Base-by-base conservation (phyloP, 1,140 invertebrate species). In the Cyclina sinensis region DNA sequence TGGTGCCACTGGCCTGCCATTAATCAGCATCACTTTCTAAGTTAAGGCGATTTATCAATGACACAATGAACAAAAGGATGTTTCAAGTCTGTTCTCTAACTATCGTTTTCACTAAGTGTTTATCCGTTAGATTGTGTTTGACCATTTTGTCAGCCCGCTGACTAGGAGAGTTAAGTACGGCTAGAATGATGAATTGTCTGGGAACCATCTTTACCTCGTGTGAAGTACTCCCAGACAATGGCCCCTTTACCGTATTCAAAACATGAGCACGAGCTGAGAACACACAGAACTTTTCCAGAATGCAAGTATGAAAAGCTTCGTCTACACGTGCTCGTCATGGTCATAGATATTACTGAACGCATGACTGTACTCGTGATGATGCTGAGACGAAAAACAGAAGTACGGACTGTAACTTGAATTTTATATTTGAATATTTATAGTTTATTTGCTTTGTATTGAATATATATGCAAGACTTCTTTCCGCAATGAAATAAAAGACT, bases 31-130 rank as follows among this genome's bases (percentile, higher is more conserved):
- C 76, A 65, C 51, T 79, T 80, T 79, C 74, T 80, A 62, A 76
- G 80, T 87, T 87, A 2, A 32, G 54, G 57, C 59, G 85, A 87
- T 87, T 65, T 73, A 87, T 87, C 85, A 87, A 43, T 87, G 85
- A 79, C 85, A 87, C 37, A 18, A 32, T 54, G 76, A 80, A 87
- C 85, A 87, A 87, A 87, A 87, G 85, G 85, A 87, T 78, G 85
- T 57, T 79, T 48, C 76, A 27, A 57, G n/a, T n/a, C 27, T 32
- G 37, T 14, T 80, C 76, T 68, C 35, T 68, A 87, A 87, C 85
- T 87, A 78, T 87, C 85, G 59, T 87, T 87, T 87, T 80, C 85
- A 80, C 85, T 80, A 80, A 51, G 57, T n/a, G 70, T 87, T 79
- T 79, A 62, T 68, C 30, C 51, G 76, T 18, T 30, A 35, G 59